Evolutionary conservation across 2,888 invertebrate species (phyloP).

Genomic region (Mylabris sibirica): DNA sequence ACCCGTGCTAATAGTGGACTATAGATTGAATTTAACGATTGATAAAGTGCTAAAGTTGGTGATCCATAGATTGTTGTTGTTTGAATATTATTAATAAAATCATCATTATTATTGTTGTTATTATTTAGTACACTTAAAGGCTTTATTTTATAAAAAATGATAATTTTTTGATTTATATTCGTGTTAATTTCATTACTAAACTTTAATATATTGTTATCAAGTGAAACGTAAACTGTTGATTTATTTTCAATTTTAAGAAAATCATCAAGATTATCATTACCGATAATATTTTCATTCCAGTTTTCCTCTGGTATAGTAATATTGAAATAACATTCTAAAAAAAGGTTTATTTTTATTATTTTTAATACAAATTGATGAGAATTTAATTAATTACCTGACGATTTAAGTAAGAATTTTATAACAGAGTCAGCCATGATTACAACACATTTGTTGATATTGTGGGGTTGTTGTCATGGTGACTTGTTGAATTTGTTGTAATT

Average conservation of each 20-base stretch:
- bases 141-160: conserved; percentile 70
- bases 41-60: conserved; percentile 68
- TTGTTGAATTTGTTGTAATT: neutral
- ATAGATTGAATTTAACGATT: conserved; percentile 69
- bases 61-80: conserved; percentile 69
- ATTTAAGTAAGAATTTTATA: conserved; percentile 48
- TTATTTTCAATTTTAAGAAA: conserved; percentile 63
- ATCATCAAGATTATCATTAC: conserved; percentile 58
- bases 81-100: conserved; percentile 66
- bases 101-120: conserved; percentile 68
- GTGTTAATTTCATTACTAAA: conserved; percentile 43
- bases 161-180: conserved; percentile 39
- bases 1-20: conserved; percentile 59
- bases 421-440: conserved; percentile 43
- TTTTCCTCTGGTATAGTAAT: conserved; percentile 45
- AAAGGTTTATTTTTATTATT: neutral
- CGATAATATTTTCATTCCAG: conserved; percentile 52
- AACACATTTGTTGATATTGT: neutral
- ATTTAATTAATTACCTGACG: conserved; percentile 45
- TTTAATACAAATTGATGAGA: conserved; percentile 9
- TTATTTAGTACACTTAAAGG: conserved; percentile 65
- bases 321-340: conserved; percentile 51
- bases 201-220: conserved; percentile 50
- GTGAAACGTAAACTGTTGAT: conserved; percentile 60
- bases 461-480: neutral